Evolutionary conservation across 2,888 invertebrate species (phyloP).

Genomic region (Therioaphis trifolii): DNA sequence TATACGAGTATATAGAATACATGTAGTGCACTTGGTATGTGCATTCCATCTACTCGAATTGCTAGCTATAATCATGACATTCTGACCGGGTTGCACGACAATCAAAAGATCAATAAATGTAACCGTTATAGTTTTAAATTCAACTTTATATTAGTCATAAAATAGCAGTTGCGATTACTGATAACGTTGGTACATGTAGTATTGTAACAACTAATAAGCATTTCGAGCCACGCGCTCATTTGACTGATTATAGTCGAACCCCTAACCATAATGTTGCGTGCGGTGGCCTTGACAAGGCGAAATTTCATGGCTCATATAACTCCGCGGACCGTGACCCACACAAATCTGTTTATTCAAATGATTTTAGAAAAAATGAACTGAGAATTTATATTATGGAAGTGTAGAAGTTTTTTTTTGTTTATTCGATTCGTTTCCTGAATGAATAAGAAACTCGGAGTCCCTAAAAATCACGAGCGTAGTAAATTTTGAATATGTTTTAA

Average conservation of each 20-base stretch:
- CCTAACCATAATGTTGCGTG: neutral
- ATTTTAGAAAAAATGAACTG: conserved; percentile 29
- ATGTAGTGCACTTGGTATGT: neutral
- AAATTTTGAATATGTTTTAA: neutral
- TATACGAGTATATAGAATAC: too few species aligned
- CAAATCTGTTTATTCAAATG: conserved; percentile 36
- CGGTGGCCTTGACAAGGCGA: conserved; percentile 53
- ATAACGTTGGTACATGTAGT: neutral
- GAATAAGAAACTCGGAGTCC: neutral
- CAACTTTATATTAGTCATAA: too few species aligned
- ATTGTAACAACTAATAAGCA: neutral
- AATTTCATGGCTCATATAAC: conserved; percentile 34
- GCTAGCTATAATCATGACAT: neutral
- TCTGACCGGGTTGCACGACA: too few species aligned
- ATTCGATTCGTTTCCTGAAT: conserved; percentile 19
- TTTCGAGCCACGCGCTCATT: neutral
- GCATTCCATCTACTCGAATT: neutral
- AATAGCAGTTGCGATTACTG: too few species aligned
- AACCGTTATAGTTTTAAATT: too few species aligned
- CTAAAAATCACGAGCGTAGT: conserved; percentile 5
- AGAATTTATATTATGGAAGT: neutral
- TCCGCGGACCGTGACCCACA: conserved; percentile 46
- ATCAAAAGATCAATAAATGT: too few species aligned
- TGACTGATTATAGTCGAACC: neutral
- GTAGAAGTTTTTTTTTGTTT: neutral